phyloP scores from a whole-genome alignment of 1,140 invertebrate genomes.

The Drosophila athabasca region DNA sequence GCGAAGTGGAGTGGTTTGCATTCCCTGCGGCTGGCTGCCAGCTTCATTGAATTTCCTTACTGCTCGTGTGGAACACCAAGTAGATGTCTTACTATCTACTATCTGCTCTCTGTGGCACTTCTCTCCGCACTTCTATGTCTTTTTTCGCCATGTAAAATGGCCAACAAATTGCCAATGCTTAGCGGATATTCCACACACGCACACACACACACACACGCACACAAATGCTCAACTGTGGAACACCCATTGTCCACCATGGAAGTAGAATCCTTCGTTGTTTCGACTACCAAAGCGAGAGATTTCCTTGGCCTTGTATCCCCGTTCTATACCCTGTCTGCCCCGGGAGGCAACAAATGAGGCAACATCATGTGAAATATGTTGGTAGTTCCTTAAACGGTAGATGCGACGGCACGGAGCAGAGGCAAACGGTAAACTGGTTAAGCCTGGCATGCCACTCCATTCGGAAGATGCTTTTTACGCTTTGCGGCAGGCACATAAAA shows the following conservation, averaged over 20 bases:
- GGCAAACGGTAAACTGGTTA: slow-evolving; percentile 21
- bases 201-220: background rate
- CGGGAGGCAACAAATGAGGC: slow-evolving; percentile 58
- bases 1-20: background rate
- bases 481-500: slow-evolving; percentile 64
- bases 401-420: slow-evolving; percentile 10
- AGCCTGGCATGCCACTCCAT: slow-evolving; percentile 45
- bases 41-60: slow-evolving; percentile 64
- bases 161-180: slow-evolving; percentile 73
- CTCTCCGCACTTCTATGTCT: slow-evolving; percentile 9
- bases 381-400: slow-evolving; percentile 64
- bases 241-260: slow-evolving; percentile 1
- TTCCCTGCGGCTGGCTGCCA: slow-evolving; percentile 44
- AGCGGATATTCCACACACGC: slow-evolving; percentile 9
- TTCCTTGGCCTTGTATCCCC: background rate
- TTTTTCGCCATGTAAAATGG: slow-evolving; percentile 58
- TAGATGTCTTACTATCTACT: slow-evolving; percentile 3
- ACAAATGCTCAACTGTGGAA: slow-evolving; percentile 17
- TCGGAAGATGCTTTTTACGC: slow-evolving; percentile 56
- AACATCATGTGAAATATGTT: slow-evolving; percentile 68
- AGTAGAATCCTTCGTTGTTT: too few relatives aligned
- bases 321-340: slow-evolving; percentile 20
- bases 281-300: too few relatives aligned
- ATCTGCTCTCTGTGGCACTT: background rate
- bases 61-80: slow-evolving; percentile 54